phyloP scores from a whole-genome alignment of 1,140 invertebrate species.

The Caerostris darwini region DNA sequence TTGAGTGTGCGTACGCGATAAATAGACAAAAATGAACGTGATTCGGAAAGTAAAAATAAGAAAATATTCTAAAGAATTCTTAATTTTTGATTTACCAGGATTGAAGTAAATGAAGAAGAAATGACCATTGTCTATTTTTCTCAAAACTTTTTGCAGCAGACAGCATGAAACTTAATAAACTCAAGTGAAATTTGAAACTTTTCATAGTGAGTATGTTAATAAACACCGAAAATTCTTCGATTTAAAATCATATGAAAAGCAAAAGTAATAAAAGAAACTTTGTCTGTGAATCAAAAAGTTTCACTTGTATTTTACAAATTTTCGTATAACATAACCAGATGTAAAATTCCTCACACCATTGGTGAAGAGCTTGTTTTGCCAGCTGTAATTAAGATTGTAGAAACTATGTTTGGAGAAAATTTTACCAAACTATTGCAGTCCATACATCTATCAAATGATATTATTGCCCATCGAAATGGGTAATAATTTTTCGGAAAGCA shows the following conservation, averaged over 20 bases:
- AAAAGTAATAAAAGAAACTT: background rate
- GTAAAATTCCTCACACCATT: no score
- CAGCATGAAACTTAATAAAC: background rate
- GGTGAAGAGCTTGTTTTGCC: no score
- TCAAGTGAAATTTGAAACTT: no score
- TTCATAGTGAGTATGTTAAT: no score
- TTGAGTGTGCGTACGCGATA: background rate
- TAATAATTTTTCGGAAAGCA: background rate
- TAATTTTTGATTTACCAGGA: background rate
- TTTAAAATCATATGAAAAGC: background rate
- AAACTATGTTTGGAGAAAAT: background rate
- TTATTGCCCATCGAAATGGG: background rate
- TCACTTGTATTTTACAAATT: background rate
- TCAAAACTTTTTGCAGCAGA: background rate
- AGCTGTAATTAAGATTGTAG: no score
- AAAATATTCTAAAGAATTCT: background rate
- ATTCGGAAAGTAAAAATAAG: background rate
- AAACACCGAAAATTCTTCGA: no score
- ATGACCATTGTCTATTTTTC: background rate
- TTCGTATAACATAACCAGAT: background rate
- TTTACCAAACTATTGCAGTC: background rate
- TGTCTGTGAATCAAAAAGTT: background rate
- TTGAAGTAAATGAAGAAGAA: constrained; percentile 30
- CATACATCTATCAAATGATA: background rate
- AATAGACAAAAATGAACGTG: background rate